Base-by-base conservation (phyloP, 2,797 vertebrate species). In the Ctenochaetus hawaiiensis region DNA sequence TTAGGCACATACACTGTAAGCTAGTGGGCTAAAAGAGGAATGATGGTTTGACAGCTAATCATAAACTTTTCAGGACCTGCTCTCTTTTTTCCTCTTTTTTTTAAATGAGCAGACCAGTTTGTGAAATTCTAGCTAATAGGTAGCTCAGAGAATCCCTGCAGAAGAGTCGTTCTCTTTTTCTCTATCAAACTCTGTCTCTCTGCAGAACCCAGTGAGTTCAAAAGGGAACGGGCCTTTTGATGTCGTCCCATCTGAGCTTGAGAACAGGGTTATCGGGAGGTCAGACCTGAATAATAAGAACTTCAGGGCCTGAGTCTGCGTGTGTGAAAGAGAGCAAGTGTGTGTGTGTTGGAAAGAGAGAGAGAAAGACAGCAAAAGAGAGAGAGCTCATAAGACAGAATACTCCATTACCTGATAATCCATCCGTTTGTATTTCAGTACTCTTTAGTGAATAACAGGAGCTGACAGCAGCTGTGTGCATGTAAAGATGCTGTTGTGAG, bases 141-240 rank as follows among this genome's bases (percentile, higher is more conserved):
- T 23, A 14, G 23, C 47, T 68, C 60, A 47, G 72, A 68, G 63
- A 76, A 60, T 77, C 72, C 54, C 61, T 57, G 75, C 22, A n/a
- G 51, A 68, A 75, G 78, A 65, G 53, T 70, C 75, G 6, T 41
- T 66, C 67, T 78, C 72, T 62, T 59, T 73, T 75, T 72, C 62
- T 82, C 77, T 14, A 53, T 85, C 77, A 71, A 74, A 80, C 75
- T 78, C 80, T 12, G 60, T 74, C 65, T 88, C 88, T 90, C 83
- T 81, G 74, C 60, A 87, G 88, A 93, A 87, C 74, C 83, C 85
- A 84, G 85, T 0, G 71, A 92, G 92, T 93, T 94, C 93, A 93
- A 94, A 94, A 92, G 89, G 89, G 87, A 94, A 77, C 26, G 3
- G 76, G 87, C 78, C 90, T 85, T 94, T 94, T 94, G 92, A 94